These are phyloP conservation scores for Gila robusta DNA, from an alignment of 2,797 vertebrate species.

Conservation along the genomic window DNA sequence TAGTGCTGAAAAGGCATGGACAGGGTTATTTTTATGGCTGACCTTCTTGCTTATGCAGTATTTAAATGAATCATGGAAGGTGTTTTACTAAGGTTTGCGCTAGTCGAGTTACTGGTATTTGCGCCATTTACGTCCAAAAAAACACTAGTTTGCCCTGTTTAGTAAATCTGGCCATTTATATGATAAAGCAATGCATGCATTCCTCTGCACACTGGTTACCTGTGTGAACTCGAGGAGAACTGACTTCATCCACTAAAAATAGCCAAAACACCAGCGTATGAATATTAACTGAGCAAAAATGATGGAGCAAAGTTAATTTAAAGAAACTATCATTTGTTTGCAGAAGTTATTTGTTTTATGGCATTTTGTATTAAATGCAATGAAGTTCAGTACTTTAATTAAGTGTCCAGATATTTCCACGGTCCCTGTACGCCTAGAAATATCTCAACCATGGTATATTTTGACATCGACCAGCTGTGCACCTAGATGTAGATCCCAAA, in stretches of 20 bases:
- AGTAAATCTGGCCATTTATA: not conserved
- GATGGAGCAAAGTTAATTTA: not conserved
- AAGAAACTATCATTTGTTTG: not conserved
- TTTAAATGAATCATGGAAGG: too few species aligned
- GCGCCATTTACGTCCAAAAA: too few species aligned
- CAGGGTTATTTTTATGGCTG: too few species aligned
- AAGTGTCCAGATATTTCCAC: not conserved
- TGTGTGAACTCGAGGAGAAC: not conserved
- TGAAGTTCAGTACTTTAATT: not conserved
- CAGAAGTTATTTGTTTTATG: not conserved
- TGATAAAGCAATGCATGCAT: not conserved
- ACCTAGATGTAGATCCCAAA: not conserved
- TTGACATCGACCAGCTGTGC: not conserved
- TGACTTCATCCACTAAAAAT: not conserved
- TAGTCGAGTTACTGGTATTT: too few species aligned
- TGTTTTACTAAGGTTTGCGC: too few species aligned
- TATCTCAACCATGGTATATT: not conserved
- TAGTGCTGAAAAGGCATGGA: too few species aligned
- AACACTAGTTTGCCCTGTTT: too few species aligned
- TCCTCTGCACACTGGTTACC: not conserved
- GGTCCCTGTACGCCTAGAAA: not conserved
- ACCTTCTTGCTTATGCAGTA: too few species aligned
- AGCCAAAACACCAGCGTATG: not conserved
- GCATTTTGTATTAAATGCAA: not conserved
- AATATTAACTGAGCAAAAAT: not conserved